Conservation (phyloP, 2,113 vertebrate genomes). For the Cathartes aura region DNA sequence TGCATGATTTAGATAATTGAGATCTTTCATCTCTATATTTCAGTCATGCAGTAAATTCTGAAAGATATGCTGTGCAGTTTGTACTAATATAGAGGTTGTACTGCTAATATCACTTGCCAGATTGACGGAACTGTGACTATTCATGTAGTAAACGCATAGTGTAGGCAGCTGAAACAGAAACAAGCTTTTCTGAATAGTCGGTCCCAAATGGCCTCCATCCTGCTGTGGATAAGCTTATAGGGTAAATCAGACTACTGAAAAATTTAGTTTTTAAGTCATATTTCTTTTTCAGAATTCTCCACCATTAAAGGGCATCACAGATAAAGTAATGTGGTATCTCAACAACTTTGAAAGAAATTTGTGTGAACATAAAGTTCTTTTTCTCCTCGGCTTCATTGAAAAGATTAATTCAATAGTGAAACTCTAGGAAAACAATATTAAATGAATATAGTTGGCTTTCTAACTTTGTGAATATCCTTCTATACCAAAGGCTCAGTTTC, state of each 20-base stretch:
- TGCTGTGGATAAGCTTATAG: not conserved
- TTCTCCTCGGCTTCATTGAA: not conserved
- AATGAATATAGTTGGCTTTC: not conserved
- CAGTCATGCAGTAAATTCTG: not conserved
- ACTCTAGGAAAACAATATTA: not conserved
- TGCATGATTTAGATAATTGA: not conserved
- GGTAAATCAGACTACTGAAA: not conserved
- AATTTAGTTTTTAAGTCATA: not conserved
- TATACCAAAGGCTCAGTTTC: not conserved
- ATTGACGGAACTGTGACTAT: constrained; percentile 21
- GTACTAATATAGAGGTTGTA: not conserved
- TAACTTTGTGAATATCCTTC: not conserved
- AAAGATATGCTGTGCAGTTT: not conserved
- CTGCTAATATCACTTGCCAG: constrained; percentile 11
- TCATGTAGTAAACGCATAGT: not conserved
- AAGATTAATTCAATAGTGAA: not conserved
- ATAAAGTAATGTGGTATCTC: not conserved
- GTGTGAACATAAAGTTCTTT: not conserved
- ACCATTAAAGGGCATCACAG: not conserved
- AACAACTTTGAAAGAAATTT: not conserved
- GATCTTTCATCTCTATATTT: not conserved
- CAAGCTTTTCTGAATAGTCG: not conserved
- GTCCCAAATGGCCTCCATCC: not conserved
- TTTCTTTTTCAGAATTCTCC: not conserved
- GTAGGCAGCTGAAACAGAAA: constrained; percentile 29